Percentiles rank a stretch among this genome's conserved stretches.
phyloP scores from a whole-genome alignment of 2,113 vertebrate genomes.

The Hypomesus transpacificus region DNA sequence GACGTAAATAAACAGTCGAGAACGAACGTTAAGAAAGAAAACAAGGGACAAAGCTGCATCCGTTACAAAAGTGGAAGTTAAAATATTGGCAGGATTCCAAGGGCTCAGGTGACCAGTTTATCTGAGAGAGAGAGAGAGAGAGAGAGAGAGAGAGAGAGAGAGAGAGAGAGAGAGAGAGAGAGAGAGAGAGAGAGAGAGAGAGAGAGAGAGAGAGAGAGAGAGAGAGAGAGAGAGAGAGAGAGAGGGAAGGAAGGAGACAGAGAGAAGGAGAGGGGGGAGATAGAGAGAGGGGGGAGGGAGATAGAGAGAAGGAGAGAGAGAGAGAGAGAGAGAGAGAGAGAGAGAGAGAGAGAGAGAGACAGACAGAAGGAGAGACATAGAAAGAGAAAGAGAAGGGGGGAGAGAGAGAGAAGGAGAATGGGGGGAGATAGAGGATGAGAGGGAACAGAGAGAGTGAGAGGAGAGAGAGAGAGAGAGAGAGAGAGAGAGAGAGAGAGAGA shows the following conservation, averaged over 20 bases:
- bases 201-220: neutral
- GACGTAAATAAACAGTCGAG: neutral
- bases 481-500: too few relatives aligned
- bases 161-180: neutral
- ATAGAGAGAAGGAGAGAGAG: too few relatives aligned
- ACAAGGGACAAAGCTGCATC: neutral
- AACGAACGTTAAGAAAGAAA: neutral
- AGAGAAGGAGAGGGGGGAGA: neutral
- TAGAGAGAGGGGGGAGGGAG: too few relatives aligned
- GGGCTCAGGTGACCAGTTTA: slow-evolving; percentile 21
- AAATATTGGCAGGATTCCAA: neutral
- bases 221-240: neutral
- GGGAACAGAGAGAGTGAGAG: too few relatives aligned
- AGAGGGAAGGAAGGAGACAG: neutral
- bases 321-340: too few relatives aligned
- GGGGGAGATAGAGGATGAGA: too few relatives aligned
- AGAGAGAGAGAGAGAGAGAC: neutral
- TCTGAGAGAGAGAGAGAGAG: neutral
- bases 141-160: neutral
- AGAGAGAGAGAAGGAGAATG: too few relatives aligned
- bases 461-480: too few relatives aligned
- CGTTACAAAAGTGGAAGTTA: neutral
- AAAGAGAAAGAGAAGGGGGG: neutral
- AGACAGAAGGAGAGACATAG: too few relatives aligned
- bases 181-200: neutral